Percentiles rank a stretch among this genome's conserved stretches.
Conservation (phyloP, 2,797 vertebrate genomes). For the Platalea minor region DNA sequence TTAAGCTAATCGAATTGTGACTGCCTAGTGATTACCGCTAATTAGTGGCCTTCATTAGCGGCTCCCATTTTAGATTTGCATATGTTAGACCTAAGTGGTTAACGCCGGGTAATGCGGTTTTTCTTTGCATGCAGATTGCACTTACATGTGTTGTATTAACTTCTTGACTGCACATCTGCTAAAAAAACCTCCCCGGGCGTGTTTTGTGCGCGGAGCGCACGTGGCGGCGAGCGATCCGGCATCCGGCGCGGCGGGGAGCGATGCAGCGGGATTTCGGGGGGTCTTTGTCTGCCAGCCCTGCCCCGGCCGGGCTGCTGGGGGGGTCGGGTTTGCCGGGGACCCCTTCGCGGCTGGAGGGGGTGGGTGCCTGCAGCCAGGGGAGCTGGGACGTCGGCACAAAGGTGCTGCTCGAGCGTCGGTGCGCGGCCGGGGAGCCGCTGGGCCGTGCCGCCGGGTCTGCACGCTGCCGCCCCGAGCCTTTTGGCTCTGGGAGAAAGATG, state of each 20-base stretch:
- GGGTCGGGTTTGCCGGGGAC: background rate
- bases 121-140: background rate
- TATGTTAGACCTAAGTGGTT: slow-evolving; percentile 33
- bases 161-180: background rate
- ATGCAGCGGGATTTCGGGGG: background rate
- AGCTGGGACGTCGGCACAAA: background rate
- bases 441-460: background rate
- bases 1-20: slow-evolving; percentile 26
- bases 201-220: background rate
- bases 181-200: background rate
- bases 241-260: no score
- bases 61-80: slow-evolving; percentile 14
- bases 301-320: background rate
- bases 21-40: background rate
- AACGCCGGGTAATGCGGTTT: background rate
- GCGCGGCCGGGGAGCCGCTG: background rate
- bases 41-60: slow-evolving; percentile 45
- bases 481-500: background rate
- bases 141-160: background rate
- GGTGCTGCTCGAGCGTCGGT: background rate
- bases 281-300: background rate
- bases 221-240: background rate
- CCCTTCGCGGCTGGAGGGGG: accelerated
- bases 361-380: background rate
- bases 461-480: background rate